A percentile compares a stretch with the other conserved stretches of the same genome.
These are phyloP conservation scores for Andrena flavipes DNA, from an alignment of 2,888 invertebrate genomes.

Conservation along the genomic window DNA sequence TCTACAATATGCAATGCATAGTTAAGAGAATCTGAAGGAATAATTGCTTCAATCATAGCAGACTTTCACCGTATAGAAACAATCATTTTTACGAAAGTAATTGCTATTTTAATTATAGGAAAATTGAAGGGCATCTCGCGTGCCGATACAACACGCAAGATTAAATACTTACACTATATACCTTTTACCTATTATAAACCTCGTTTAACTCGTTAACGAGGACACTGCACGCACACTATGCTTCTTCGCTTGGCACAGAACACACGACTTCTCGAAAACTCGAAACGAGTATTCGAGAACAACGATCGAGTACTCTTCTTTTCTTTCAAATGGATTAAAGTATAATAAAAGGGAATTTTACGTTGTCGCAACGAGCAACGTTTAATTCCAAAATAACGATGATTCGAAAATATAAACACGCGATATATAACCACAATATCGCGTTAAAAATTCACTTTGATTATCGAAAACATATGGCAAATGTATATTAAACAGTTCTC, in stretches of 20 bases:
- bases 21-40: neutral
- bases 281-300: neutral
- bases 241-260: conserved; percentile 4
- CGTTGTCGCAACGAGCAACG: neutral
- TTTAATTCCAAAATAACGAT: neutral
- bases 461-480: neutral
- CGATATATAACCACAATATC: neutral
- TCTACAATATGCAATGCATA: neutral
- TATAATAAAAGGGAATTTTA: neutral
- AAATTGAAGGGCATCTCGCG: conserved; percentile 78
- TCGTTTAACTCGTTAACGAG: neutral
- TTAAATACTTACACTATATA: conserved; percentile 84
- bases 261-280: neutral
- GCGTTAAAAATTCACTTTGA: neutral
- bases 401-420: neutral
- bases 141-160: conserved; percentile 87
- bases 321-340: neutral
- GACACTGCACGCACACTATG: neutral
- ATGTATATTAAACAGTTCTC: neutral
- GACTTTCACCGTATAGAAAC: neutral
- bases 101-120: neutral
- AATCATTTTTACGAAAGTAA: conserved; percentile 42
- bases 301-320: neutral
- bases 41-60: neutral
- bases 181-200: conserved; percentile 47